Evolutionary conservation across 2,888 invertebrate genomes (phyloP).

Genomic region (Mythimna vitellina): DNA sequence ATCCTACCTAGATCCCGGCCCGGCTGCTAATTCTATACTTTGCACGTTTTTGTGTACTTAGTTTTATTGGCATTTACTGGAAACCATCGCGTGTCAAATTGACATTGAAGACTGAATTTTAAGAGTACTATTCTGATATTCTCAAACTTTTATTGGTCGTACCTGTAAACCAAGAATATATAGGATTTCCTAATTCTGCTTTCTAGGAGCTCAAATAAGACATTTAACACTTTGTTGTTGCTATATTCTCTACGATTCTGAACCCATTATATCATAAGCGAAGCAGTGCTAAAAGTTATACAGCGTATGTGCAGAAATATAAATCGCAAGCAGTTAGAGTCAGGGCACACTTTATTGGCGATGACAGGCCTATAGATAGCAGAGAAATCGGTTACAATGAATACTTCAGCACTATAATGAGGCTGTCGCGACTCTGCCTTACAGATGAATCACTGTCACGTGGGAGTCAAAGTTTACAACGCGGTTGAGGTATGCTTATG

Average conservation of each 20-base stretch:
- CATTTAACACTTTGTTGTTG: conserved; percentile 4
- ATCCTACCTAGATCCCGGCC: conserved; percentile 40
- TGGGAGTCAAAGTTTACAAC: conserved; percentile 10
- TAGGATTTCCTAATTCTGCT: neutral
- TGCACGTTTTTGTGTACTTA: conserved; percentile 45
- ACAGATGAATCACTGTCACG: conserved; percentile 4
- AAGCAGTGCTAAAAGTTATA: conserved; percentile 29
- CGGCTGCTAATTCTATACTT: conserved; percentile 51
- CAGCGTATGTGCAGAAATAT: conserved; percentile 32
- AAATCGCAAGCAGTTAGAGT: conserved; percentile 31
- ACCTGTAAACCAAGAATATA: neutral
- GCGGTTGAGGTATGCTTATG: neutral
- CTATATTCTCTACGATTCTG: conserved; percentile 5
- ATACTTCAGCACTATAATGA: conserved; percentile 43
- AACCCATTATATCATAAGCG: conserved; percentile 16
- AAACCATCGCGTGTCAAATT: conserved; percentile 51
- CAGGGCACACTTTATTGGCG: conserved; percentile 12
- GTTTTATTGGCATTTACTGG: conserved; percentile 29
- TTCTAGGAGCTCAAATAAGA: neutral
- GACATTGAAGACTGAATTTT: conserved; percentile 44
- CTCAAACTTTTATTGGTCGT: neutral
- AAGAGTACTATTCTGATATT: neutral
- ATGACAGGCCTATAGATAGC: conserved; percentile 44
- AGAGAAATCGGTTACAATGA: conserved; percentile 28
- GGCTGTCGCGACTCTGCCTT: conserved; percentile 7